Evolutionary conservation across 2,888 invertebrate genomes (phyloP).

Genomic region (Protophormia terraenovae): DNA sequence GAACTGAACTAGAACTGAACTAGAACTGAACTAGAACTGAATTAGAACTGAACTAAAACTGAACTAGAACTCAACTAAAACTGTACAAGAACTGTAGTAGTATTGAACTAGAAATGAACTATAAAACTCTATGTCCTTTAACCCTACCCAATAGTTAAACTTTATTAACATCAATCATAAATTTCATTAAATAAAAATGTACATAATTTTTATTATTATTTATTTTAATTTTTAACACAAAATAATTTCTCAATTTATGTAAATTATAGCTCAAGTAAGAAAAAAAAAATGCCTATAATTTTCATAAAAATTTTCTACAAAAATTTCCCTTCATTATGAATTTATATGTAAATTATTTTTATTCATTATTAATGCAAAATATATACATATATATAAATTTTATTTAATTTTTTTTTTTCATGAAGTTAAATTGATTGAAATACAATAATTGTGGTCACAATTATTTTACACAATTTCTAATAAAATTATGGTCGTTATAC

Average conservation of each 20-base stretch:
- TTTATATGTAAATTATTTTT: slow-evolving; percentile 42
- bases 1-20: no score
- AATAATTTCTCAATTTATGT: neutral
- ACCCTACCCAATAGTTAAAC: neutral
- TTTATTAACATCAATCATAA: slow-evolving; percentile 2
- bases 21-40: no score
- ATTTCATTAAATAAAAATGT: neutral
- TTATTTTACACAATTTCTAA: slow-evolving; percentile 64
- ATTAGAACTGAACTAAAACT: no score
- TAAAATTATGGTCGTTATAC: slow-evolving; percentile 56
- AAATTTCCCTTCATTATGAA: slow-evolving; percentile 24
- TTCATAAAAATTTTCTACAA: neutral
- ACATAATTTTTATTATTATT: no score
- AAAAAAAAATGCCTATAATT: neutral
- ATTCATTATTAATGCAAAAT: slow-evolving; percentile 27
- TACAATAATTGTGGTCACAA: slow-evolving; percentile 61
- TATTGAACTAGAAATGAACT: no score
- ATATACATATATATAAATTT: neutral
- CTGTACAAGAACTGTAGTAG: neutral
- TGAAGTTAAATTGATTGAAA: slow-evolving; percentile 47
- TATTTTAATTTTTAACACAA: slow-evolving; percentile 21
- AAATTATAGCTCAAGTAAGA: neutral
- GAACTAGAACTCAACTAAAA: no score
- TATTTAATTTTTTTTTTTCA: neutral
- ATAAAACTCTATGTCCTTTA: no score